These are phyloP conservation scores for Tiliacea aurago DNA, from an alignment of 2,888 invertebrate species.

Conservation along the genomic window DNA sequence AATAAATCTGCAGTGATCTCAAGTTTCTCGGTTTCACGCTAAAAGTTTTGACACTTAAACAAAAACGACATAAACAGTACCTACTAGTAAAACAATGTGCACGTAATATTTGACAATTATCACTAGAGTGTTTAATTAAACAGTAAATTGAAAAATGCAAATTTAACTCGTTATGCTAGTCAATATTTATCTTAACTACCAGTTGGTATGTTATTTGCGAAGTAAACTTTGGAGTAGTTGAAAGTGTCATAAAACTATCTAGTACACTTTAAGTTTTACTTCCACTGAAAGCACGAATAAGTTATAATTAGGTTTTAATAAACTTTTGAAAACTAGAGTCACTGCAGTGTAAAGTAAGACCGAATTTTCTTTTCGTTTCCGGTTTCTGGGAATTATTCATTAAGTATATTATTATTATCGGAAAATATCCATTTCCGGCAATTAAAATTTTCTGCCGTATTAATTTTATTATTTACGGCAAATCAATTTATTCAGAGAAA, in stretches of 20 bases:
- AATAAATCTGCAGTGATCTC: neutral
- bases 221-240: constrained; percentile 36
- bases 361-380: neutral
- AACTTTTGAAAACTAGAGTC: constrained; percentile 21
- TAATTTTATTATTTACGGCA: neutral
- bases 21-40: neutral
- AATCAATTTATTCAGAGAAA: neutral
- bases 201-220: constrained; percentile 38
- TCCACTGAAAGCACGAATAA: constrained; percentile 13
- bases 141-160: constrained; percentile 43
- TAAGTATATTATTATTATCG: too few relatives aligned
- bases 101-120: constrained; percentile 51
- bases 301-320: constrained; percentile 5
- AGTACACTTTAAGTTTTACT: constrained; percentile 11
- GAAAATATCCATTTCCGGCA: neutral
- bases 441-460: neutral
- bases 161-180: constrained; percentile 36
- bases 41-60: neutral
- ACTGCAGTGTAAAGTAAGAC: neutral
- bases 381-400: neutral
- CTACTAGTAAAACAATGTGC: neutral
- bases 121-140: constrained; percentile 23
- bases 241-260: neutral
- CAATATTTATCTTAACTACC: constrained; percentile 65
- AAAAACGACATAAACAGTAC: neutral